These are phyloP conservation scores for Anguilla obscura DNA, from an alignment of 2,797 vertebrate genomes.

Conservation along the genomic window DNA sequence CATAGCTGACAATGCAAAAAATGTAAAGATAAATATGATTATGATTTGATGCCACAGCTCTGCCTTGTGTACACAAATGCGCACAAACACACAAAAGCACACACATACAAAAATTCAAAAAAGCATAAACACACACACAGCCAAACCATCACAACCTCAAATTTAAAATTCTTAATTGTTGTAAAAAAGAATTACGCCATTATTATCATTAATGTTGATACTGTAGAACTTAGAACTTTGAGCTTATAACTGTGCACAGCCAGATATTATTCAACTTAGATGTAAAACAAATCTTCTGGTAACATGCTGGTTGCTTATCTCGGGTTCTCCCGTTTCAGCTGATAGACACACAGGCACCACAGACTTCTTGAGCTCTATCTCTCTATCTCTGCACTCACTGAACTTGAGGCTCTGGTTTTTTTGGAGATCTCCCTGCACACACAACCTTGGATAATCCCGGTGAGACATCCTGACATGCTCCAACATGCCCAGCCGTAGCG, in stretches of 20 bases:
- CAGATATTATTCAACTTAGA: neutral
- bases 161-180: neutral
- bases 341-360: conserved; percentile 1
- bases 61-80: neutral
- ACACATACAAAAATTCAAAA: neutral
- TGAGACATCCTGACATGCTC: neutral
- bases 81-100: neutral
- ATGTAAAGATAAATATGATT: neutral
- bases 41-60: neutral
- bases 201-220: neutral
- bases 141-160: neutral
- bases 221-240: neutral
- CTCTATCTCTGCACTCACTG: neutral
- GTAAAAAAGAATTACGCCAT: neutral
- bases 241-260: neutral
- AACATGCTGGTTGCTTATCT: neutral
- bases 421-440: neutral
- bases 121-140: neutral
- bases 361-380: neutral
- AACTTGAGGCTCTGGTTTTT: conserved; percentile 5
- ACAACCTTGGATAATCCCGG: neutral
- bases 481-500: neutral
- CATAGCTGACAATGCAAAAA: neutral
- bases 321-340: neutral
- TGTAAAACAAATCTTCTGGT: neutral